Base-by-base conservation (phyloP, 2,113 vertebrate genomes). In the Esox niger region DNA sequence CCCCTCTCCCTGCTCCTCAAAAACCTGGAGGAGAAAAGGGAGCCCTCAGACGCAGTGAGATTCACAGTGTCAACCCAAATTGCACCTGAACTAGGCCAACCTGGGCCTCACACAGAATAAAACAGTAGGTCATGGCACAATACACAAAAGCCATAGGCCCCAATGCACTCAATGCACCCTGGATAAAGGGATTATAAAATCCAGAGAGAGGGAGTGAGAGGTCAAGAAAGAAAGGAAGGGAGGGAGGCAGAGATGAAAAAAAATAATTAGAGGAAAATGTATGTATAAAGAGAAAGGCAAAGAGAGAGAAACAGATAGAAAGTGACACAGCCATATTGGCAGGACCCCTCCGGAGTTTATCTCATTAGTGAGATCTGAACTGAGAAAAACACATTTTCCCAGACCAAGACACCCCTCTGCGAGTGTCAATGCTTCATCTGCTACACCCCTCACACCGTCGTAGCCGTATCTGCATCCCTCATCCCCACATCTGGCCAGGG, bases 241-340 rank as follows among this genome's bases (percentile, higher is more conserved):
- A 57, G 59, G 67, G 31, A 62, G 57, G n/a, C 46, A 62, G 27
- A 69, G 35, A 66, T 27, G 56, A 20, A 61, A 32, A 59, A 38
- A 17, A 2, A 55, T n/a, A 62, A 55, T 11, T 23, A 57, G 15
- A 59, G 5, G n/a, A n/a, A n/a, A n/a, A n/a, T n/a, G n/a, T n/a
- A n/a, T 10, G n/a, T n/a, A 38, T n/a, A 62, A 30, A 52, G 11
- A 8, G 21, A 4, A 6, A 2, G 54, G 10, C 10, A 1, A 25
- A 25, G 54, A 56, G 25, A 26, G 23, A 55, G 23, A 10, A n/a
- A 11, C 8, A 26, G 23, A 1, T 8, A 10, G 25, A 4, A 10
- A 11, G 35, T 3, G 25, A 56, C 2, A 56, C 21, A 56, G 54
- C n/a, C 6, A 49, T 4, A 3, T 4, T 15, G 38, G 35, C 35